phyloP scores from a whole-genome alignment of 2,797 vertebrate genomes.

The Cottoperca gobio region DNA sequence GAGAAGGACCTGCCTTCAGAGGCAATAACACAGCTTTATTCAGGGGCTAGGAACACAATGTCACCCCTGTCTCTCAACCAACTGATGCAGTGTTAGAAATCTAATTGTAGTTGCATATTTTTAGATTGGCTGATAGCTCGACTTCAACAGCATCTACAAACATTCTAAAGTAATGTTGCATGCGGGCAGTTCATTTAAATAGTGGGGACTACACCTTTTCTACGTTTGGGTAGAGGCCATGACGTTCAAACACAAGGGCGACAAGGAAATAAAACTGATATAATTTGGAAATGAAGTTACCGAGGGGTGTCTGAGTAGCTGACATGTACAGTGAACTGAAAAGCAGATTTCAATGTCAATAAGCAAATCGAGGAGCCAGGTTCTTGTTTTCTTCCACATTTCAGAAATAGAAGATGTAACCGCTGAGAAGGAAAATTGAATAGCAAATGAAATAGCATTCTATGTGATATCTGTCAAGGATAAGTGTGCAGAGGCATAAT shows the following conservation, averaged over 20 bases:
- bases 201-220: constrained; percentile 33
- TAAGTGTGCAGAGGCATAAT: constrained; percentile 42
- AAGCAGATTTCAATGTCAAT: constrained; percentile 79
- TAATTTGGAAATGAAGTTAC: constrained; percentile 70
- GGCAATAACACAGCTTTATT: constrained; percentile 51
- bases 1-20: neutral
- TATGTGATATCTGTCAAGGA: constrained; percentile 37
- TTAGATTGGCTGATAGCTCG: constrained; percentile 56
- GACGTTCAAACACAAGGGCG: constrained; percentile 79
- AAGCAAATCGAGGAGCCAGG: constrained; percentile 56
- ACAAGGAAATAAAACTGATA: constrained; percentile 77
- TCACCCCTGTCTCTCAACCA: constrained; percentile 65
- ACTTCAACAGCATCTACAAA: constrained; percentile 66
- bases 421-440: constrained; percentile 79
- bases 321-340: constrained; percentile 72
- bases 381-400: constrained; percentile 68
- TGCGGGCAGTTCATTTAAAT: constrained; percentile 39
- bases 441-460: constrained; percentile 53
- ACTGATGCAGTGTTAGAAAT: constrained; percentile 47
- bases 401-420: constrained; percentile 58
- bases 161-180: constrained; percentile 64
- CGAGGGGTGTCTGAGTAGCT: constrained; percentile 65
- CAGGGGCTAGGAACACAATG: constrained; percentile 58
- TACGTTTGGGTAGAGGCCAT: constrained; percentile 71
- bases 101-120: constrained; percentile 73